Conservation (phyloP, 2,797 vertebrate genomes). For the Dicrostonyx torquatus region DNA sequence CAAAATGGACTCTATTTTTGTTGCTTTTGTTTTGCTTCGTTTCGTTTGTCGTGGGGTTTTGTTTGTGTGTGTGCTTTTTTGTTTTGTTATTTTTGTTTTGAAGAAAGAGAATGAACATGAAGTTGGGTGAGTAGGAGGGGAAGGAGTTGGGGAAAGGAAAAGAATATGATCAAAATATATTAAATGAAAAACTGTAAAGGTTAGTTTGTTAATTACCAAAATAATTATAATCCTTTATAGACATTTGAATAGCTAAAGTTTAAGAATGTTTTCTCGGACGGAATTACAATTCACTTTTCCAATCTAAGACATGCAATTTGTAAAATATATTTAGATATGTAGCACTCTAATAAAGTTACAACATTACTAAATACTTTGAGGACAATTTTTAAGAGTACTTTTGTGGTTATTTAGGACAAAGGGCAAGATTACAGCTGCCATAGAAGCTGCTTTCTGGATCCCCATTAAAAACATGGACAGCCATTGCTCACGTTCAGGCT, state of each 20-base stretch:
- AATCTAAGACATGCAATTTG: neutral
- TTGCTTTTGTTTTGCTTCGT: neutral
- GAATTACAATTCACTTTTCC: constrained; percentile 28
- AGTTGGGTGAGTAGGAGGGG: neutral
- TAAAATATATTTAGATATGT: constrained; percentile 40
- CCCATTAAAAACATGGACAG: neutral
- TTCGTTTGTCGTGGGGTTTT: neutral
- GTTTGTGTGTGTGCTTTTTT: neutral
- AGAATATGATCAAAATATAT: neutral
- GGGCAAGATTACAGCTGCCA: neutral
- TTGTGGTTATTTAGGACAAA: neutral
- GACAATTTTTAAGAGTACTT: constrained; percentile 16
- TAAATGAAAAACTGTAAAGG: neutral
- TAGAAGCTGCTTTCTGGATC: neutral
- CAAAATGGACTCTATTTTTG: neutral
- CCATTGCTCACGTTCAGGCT: neutral
- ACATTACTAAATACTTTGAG: neutral
- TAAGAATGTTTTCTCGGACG: neutral
- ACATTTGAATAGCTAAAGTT: constrained; percentile 22
- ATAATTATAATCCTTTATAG: neutral
- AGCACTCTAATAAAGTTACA: neutral
- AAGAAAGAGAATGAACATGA: neutral
- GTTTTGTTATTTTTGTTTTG: neutral
- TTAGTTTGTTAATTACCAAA: neutral
- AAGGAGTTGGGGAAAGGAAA: neutral